phyloP scores from a whole-genome alignment of 2,797 vertebrate species.

The Xiphorhynchus erythropygius region DNA sequence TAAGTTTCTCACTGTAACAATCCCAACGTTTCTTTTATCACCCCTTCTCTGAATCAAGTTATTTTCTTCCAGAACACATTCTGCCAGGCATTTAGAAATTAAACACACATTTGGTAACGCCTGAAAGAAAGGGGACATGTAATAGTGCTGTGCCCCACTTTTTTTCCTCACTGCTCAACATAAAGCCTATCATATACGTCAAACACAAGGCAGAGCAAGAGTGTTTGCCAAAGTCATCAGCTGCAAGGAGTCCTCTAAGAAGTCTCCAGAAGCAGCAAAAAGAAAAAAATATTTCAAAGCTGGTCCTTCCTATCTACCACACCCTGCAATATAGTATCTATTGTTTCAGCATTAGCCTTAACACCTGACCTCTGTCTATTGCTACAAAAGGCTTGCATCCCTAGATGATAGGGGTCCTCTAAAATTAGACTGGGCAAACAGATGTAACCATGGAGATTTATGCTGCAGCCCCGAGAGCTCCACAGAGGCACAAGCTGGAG shows the following conservation, averaged over 20 bases:
- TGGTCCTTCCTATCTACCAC: neutral
- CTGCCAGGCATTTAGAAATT: neutral
- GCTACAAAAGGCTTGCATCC: neutral
- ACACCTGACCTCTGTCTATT: neutral
- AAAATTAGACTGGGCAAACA: slow-evolving; percentile 13
- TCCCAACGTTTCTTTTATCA: neutral
- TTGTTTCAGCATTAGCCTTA: neutral
- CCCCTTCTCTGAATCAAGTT: neutral
- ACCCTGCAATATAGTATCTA: neutral
- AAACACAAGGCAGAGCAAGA: neutral
- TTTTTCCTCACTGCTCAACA: neutral
- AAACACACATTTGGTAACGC: neutral
- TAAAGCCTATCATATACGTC: neutral
- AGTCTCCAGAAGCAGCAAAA: neutral
- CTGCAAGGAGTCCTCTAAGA: neutral
- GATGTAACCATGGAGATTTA: slow-evolving; percentile 48
- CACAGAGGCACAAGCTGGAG: neutral
- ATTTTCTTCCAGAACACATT: neutral
- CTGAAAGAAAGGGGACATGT: neutral
- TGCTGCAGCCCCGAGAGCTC: neutral
- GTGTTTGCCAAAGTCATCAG: neutral
- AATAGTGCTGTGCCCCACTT: neutral
- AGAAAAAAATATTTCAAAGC: neutral
- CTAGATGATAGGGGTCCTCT: neutral
- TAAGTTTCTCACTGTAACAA: neutral